A percentile compares a stretch with the other conserved stretches of the same genome.
These are phyloP conservation scores for Rhynchophorus ferrugineus DNA, from an alignment of 1,140 invertebrate genomes.

Conservation along the genomic window DNA sequence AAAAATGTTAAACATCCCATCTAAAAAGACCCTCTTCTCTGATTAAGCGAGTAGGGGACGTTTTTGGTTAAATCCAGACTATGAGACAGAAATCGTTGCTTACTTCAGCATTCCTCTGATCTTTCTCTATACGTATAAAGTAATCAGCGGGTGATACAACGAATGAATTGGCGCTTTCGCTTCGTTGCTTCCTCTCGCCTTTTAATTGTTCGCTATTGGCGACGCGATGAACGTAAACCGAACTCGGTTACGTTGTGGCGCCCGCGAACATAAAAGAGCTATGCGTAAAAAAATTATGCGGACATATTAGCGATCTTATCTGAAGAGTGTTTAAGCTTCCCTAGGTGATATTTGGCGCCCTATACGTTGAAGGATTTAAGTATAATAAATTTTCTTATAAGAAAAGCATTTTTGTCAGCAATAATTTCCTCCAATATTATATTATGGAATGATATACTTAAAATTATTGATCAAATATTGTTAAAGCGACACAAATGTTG, in stretches of 20 bases:
- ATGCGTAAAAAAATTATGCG: neutral
- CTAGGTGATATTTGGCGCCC: neutral
- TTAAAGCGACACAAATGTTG: too few relatives aligned
- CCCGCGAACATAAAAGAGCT: neutral
- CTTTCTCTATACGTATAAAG: neutral
- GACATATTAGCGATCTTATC: neutral
- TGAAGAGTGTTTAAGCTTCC: neutral
- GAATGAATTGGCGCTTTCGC: neutral
- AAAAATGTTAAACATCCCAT: neutral
- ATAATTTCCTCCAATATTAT: neutral
- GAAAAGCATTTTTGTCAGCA: neutral
- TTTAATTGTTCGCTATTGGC: neutral
- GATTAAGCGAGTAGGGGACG: neutral
- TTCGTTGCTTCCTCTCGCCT: neutral
- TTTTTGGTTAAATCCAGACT: neutral
- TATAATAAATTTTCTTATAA: neutral
- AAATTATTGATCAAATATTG: too few relatives aligned
- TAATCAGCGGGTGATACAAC: neutral
- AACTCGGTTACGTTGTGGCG: neutral
- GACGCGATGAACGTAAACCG: neutral
- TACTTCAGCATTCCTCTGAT: neutral
- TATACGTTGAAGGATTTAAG: neutral
- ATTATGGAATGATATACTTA: too few relatives aligned
- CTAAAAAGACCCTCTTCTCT: neutral
- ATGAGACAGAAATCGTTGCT: neutral